Conservation (phyloP, 2,113 vertebrate genomes). For the Rhinichthys klamathensis region DNA sequence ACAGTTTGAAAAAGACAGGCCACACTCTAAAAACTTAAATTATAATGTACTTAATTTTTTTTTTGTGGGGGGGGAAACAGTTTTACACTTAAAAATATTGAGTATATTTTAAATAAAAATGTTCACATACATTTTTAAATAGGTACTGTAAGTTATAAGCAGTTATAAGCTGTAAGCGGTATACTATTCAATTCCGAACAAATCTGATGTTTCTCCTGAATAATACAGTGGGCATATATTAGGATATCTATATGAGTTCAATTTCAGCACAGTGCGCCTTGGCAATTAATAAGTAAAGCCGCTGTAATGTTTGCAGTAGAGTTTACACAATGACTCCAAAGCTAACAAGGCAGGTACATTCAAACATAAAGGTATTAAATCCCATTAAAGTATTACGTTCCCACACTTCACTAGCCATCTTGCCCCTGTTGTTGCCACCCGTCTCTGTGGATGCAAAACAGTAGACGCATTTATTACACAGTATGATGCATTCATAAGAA, state of each 20-base stretch:
- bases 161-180: neutral
- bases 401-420: slow-evolving; percentile 5
- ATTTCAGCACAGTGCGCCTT: neutral
- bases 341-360: neutral
- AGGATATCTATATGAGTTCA: neutral
- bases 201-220: neutral
- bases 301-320: neutral
- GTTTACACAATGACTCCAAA: slow-evolving; percentile 4
- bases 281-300: neutral
- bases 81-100: too few species aligned
- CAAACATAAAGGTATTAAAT: neutral
- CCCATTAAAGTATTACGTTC: slow-evolving; percentile 6
- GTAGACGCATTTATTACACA: neutral
- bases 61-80: neutral
- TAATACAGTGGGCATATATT: neutral
- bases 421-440: neutral
- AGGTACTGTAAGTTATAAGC: neutral
- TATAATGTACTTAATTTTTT: neutral
- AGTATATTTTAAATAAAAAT: too few species aligned
- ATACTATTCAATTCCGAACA: neutral
- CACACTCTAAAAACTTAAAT: neutral
- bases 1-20: neutral
- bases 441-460: neutral
- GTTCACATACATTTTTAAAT: neutral
- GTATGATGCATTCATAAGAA: slow-evolving; percentile 4